Evolutionary conservation across 2,113 vertebrate species (phyloP), one percentile per base, ranked within the genome.

Genomic region (Furnarius figulus): DNA sequence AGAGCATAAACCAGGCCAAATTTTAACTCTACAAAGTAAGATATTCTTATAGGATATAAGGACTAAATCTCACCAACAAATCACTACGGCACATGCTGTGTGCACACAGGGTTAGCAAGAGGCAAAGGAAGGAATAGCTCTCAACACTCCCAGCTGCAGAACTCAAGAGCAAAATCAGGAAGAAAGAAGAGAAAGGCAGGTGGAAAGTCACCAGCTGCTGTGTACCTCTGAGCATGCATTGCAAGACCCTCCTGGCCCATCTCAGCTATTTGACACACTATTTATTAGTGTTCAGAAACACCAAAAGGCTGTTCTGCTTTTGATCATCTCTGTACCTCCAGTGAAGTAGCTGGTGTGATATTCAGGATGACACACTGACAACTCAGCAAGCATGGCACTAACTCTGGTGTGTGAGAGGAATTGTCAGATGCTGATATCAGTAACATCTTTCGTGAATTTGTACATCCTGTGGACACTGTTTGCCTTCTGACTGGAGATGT

Each of bases 121-220:
- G 9, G 27, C 37, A 85, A 78, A 62, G 28, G 12, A 74, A 47
- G 27, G 3, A 70, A 70, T 2, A 37, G 8, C 2, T 82, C 12
- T 21, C 56, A 82, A 4, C 16, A 22, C 6, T 58, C 14, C 4
- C 27, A 37, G 14, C 5, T 35, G 46, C 37, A 70, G 66, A 87
- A 66, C 10, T 61, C 4, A 10, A 65, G 37, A 82, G 27, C 2
- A 82, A 95, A 66, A 62, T 31, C 52, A 31, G 16, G 11, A 92
- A 52, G 25, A 78, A 52, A 35, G 23, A 58, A n/a, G 8, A 53
- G 17, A 61, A 74, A 46, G 25, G 14, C 2, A 2, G 5, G 20
- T 35, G 42, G 58, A 59, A 59, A 68, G 10, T 7, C 21, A 58
- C 10, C 9, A 30, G 35, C 14, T 5, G 2, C 31, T 0, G 0